Conservation (phyloP, 1,140 invertebrate species). For the Trinorchestia longiramus region DNA sequence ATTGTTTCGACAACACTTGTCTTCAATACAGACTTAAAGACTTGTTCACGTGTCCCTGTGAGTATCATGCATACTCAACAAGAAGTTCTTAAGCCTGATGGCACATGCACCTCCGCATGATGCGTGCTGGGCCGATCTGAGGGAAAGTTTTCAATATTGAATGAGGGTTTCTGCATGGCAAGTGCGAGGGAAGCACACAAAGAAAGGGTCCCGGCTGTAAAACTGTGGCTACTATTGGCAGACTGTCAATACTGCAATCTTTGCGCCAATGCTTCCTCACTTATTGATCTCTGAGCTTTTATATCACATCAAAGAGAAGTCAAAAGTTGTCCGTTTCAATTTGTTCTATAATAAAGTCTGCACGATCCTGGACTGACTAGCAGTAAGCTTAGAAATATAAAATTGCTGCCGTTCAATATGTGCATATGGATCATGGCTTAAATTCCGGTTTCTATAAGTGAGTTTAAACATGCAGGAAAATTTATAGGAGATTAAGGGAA, state of each 20-base stretch:
- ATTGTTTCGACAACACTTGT: no score
- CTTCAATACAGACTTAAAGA: no score
- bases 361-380: not conserved
- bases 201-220: conserved; percentile 14
- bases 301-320: not conserved
- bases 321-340: conserved; percentile 13
- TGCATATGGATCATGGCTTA: not conserved
- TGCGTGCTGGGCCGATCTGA: not conserved
- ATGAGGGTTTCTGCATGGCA: not conserved
- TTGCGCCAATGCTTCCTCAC: not conserved
- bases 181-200: not conserved
- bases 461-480: not conserved
- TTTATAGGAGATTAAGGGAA: not conserved
- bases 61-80: not conserved
- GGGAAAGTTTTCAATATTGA: not conserved
- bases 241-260: conserved; percentile 5
- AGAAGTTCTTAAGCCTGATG: not conserved
- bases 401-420: not conserved
- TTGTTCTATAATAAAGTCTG: not conserved
- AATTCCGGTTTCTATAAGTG: not conserved
- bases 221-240: not conserved
- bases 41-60: no score
- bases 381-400: not conserved
- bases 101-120: not conserved
- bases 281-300: conserved; percentile 36